Conservation (phyloP, 2,888 invertebrate species). For the Laothoe populi region DNA sequence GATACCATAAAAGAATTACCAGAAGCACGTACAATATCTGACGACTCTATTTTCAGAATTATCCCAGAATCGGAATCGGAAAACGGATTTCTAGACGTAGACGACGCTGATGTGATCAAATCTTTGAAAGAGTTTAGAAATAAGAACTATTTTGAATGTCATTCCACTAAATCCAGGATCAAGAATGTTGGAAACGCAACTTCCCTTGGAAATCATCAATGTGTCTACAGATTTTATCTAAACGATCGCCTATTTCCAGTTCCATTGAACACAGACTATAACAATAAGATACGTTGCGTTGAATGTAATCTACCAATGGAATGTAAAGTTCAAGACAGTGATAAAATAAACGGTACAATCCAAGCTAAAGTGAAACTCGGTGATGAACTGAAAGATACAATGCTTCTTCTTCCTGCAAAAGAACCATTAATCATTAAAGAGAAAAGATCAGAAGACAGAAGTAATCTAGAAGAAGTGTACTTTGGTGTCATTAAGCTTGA, state of each 20-base stretch:
- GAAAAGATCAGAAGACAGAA: conserved; percentile 50
- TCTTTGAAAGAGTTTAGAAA: conserved; percentile 79
- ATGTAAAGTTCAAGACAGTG: conserved; percentile 38
- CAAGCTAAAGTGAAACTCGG: conserved; percentile 73
- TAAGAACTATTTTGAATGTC: conserved; percentile 86
- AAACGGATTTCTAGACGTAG: conserved; percentile 46
- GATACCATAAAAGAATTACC: conserved; percentile 66
- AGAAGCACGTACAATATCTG: conserved; percentile 44
- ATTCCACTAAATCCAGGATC: conserved; percentile 74
- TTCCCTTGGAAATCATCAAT: conserved; percentile 69
- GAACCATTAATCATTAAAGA: conserved; percentile 69
- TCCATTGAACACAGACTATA: conserved; percentile 72
- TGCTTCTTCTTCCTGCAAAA: conserved; percentile 67
- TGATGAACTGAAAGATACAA: conserved; percentile 58
- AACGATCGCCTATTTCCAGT: conserved; percentile 85
- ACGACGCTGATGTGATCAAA: conserved; percentile 50
- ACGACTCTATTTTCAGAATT: conserved; percentile 47
- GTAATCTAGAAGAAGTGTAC: conserved; percentile 58
- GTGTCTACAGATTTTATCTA: conserved; percentile 82
- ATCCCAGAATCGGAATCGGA: conserved; percentile 53
- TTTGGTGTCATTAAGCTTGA: conserved; percentile 72
- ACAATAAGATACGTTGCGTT: conserved; percentile 75
- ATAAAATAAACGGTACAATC: conserved; percentile 66
- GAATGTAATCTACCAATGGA: conserved; percentile 77
- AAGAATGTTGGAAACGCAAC: conserved; percentile 51